Evolutionary conservation across 2,888 invertebrate genomes (phyloP).

Genomic region (Calameuta idolon): DNA sequence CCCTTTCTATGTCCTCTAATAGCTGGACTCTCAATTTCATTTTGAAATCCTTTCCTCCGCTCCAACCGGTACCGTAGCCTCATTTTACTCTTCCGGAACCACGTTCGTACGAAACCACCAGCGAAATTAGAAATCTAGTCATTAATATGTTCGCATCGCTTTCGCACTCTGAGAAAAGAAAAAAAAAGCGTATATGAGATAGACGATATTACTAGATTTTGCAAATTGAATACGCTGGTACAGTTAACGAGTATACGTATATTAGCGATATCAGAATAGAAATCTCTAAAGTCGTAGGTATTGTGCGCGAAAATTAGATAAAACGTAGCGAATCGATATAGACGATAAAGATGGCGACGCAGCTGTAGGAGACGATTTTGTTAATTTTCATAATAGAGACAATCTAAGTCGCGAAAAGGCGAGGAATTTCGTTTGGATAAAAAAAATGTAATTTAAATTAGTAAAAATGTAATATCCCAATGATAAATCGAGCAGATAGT

Average conservation of each 20-base stretch:
- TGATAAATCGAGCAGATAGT: neutral
- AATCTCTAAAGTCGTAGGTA: neutral
- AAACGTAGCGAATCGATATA: neutral
- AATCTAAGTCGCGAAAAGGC: neutral
- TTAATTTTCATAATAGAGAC: constrained; percentile 41
- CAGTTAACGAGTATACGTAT: neutral
- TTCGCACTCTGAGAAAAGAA: neutral
- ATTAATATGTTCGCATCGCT: neutral
- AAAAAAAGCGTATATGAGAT: neutral
- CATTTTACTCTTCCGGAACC: neutral
- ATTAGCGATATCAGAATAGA: neutral
- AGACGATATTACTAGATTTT: neutral
- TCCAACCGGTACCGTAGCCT: neutral
- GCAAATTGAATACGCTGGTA: neutral
- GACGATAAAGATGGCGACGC: neutral
- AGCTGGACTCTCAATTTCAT: neutral
- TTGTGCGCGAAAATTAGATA: neutral
- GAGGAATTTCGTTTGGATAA: neutral
- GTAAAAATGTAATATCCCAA: neutral
- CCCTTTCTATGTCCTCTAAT: neutral
- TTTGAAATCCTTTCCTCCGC: neutral
- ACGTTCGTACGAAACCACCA: neutral
- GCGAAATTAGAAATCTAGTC: neutral
- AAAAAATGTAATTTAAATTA: neutral
- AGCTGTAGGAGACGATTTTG: constrained; percentile 36